Percentiles rank a stretch among this genome's conserved stretches.
phyloP scores from a whole-genome alignment of 2,113 vertebrate genomes.

The Cheirogaleus medius region DNA sequence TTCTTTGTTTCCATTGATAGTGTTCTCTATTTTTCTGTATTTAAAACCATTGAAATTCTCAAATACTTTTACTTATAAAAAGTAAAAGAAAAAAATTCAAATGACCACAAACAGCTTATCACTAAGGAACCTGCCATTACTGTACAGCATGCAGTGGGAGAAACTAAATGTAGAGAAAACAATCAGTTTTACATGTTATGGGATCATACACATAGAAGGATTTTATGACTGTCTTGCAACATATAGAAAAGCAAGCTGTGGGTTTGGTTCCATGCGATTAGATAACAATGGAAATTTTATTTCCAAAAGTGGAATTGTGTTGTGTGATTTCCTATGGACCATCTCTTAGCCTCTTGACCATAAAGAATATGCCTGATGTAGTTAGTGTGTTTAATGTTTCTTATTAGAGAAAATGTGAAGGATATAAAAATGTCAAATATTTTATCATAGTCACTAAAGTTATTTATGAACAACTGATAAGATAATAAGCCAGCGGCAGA shows the following conservation, averaged over 20 bases:
- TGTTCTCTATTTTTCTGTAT: not conserved
- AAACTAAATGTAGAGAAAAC: not conserved
- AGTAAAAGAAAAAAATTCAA: not conserved
- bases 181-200: not conserved
- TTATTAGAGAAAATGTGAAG: slow-evolving; percentile 1
- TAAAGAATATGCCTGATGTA: not conserved
- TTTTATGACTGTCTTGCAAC: not conserved
- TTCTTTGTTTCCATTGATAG: not conserved
- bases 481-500: not conserved
- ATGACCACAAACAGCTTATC: not conserved
- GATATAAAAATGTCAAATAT: not conserved
- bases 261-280: not conserved
- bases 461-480: not conserved
- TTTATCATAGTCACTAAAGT: not conserved
- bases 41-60: not conserved
- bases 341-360: not conserved
- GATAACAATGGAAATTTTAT: not conserved
- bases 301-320: not conserved
- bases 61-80: slow-evolving; percentile 19
- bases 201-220: not conserved
- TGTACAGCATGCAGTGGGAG: not conserved
- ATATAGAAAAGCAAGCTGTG: not conserved
- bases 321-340: not conserved
- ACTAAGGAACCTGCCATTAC: not conserved
- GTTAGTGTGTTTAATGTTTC: not conserved